These are phyloP conservation scores for Tragelaphus oryx DNA, from an alignment of 2,797 vertebrate genomes.

Conservation along the genomic window DNA sequence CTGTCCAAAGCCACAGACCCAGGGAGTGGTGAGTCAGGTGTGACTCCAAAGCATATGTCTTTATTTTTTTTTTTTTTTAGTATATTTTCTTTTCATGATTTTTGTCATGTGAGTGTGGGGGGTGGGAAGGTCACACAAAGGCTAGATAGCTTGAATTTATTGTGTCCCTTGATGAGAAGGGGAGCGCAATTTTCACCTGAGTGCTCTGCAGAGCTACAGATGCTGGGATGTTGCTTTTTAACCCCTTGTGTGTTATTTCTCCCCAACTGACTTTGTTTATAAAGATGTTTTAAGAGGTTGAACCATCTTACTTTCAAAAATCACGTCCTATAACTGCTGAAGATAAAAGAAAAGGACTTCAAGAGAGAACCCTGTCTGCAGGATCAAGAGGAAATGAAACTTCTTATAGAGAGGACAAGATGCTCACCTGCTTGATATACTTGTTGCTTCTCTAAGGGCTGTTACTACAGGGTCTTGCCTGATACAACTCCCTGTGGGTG, in stretches of 20 bases:
- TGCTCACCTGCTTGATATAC: accelerated
- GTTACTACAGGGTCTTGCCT: neutral
- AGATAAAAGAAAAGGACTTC: neutral
- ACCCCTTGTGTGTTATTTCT: neutral
- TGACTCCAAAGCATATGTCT: neutral
- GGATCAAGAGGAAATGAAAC: neutral
- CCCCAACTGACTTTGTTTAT: neutral
- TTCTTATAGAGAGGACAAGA: neutral
- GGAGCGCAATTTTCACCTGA: neutral
- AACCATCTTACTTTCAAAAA: neutral
- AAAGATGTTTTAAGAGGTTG: neutral
- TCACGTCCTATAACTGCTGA: constrained; percentile 16
- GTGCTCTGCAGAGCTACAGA: neutral
- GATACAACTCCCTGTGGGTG: neutral
- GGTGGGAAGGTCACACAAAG: neutral
- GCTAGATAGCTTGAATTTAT: neutral
- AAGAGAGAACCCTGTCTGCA: neutral
- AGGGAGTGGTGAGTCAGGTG: neutral
- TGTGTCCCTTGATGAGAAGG: neutral
- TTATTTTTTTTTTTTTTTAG: neutral
- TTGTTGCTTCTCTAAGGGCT: neutral
- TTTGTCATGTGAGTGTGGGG: neutral
- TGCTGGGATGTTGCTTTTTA: neutral
- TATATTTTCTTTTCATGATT: neutral
- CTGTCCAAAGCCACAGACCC: neutral